A percentile compares a stretch with the other conserved stretches of the same genome.
Conservation (phyloP, 2,888 invertebrate genomes). For the Coelopa pilipes region DNA sequence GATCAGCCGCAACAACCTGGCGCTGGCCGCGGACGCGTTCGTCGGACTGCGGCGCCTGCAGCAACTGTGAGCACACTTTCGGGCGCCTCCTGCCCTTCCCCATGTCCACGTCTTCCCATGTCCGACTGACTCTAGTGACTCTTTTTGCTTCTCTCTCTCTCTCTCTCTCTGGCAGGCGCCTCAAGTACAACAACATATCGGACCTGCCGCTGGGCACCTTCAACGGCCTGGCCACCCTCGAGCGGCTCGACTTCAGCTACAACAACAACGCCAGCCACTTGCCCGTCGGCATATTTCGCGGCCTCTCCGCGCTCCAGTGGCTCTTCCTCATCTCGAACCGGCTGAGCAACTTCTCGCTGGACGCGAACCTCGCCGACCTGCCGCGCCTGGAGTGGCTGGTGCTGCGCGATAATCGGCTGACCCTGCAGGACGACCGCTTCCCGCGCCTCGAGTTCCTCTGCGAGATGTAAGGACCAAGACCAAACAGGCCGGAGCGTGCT, state of each 20-base stretch:
- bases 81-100: neutral
- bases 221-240: constrained; percentile 52
- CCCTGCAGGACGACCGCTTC: constrained; percentile 66
- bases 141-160: constrained; percentile 48
- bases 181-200: constrained; percentile 65
- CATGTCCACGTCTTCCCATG: neutral
- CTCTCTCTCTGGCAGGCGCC: constrained; percentile 53
- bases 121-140: neutral
- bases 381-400: constrained; percentile 66
- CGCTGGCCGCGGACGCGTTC: constrained; percentile 56
- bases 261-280: constrained; percentile 63
- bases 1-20: constrained; percentile 60
- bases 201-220: constrained; percentile 59
- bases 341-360: constrained; percentile 63
- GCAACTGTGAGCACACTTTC: constrained; percentile 54
- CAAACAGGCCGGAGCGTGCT: neutral
- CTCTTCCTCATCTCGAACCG: constrained; percentile 68
- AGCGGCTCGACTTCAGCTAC: constrained; percentile 59
- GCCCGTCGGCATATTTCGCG: constrained; percentile 64
- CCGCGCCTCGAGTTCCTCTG: constrained; percentile 66
- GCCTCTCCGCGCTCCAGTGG: constrained; percentile 66
- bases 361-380: constrained; percentile 66
- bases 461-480: constrained; percentile 67
- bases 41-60: constrained; percentile 51
- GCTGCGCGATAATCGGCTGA: constrained; percentile 68